phyloP scores from a whole-genome alignment of 2,888 invertebrate genomes.

The Unio delphinus region DNA sequence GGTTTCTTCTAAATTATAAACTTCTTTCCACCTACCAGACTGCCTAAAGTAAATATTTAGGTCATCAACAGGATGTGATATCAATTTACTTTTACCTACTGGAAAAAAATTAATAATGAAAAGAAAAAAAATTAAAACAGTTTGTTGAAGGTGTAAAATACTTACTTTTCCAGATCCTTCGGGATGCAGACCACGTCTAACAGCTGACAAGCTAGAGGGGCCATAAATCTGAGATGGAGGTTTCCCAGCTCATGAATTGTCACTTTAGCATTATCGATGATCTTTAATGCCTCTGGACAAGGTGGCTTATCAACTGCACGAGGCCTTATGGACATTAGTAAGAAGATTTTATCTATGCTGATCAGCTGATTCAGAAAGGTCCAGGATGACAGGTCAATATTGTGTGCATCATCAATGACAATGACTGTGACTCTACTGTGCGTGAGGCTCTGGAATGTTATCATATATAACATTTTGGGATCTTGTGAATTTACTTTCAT shows the following conservation, averaged over 20 bases:
- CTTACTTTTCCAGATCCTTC: conserved; percentile 50
- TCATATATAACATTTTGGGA: too few relatives aligned
- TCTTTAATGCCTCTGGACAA: conserved; percentile 26
- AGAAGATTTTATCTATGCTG: conserved; percentile 21
- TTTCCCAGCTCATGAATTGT: conserved; percentile 36
- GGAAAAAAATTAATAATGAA: too few relatives aligned
- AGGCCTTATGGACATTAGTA: conserved; percentile 38
- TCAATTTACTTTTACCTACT: too few relatives aligned
- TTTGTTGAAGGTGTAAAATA: background rate
- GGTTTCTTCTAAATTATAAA: too few relatives aligned
- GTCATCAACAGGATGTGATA: too few relatives aligned
- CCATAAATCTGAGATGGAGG: conserved; percentile 43
- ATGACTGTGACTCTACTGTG: conserved; percentile 57
- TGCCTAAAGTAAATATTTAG: too few relatives aligned
- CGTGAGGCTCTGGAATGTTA: conserved; percentile 31
- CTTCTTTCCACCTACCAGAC: too few relatives aligned
- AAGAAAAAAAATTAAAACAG: too few relatives aligned
- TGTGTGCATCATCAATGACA: conserved; percentile 77
- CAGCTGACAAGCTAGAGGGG: conserved; percentile 61
- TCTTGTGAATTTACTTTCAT: too few relatives aligned
- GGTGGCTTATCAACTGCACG: conserved; percentile 34
- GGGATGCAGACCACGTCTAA: conserved; percentile 58
- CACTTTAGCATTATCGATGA: conserved; percentile 29
- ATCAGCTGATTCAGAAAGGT: conserved; percentile 61
- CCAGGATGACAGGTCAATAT: conserved; percentile 72